A percentile compares a stretch with the other conserved stretches of the same genome.
Conservation (phyloP, 1,140 invertebrate species). For the Homalodisca vitripennis region DNA sequence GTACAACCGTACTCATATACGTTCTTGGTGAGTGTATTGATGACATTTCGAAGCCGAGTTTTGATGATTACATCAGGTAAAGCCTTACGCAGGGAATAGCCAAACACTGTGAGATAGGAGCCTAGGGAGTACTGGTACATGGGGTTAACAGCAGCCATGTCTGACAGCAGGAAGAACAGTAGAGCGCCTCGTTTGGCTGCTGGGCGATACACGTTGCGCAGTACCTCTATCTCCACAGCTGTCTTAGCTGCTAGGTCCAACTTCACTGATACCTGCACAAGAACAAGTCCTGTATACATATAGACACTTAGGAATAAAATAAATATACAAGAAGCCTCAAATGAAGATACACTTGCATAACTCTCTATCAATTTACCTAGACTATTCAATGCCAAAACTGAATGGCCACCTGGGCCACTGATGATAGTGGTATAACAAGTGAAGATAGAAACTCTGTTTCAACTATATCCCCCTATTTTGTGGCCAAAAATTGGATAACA, state of each 20-base stretch:
- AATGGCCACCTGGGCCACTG: no score
- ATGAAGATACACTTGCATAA: no score
- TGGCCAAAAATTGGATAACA: no score
- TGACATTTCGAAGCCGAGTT: constrained; percentile 76
- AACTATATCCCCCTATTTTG: no score
- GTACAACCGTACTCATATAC: constrained; percentile 89
- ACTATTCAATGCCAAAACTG: no score
- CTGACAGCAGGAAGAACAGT: constrained; percentile 83
- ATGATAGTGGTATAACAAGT: no score
- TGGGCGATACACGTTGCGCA: constrained; percentile 77
- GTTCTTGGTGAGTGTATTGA: constrained; percentile 77
- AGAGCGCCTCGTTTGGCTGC: constrained; percentile 82
- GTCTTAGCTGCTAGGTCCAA: constrained; percentile 70
- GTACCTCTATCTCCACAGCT: constrained; percentile 72
- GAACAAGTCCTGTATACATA: no score
- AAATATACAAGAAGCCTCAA: no score
- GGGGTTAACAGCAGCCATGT: constrained; percentile 79
- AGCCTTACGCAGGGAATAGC: constrained; percentile 73
- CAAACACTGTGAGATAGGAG: constrained; percentile 77
- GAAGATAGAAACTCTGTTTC: no score
- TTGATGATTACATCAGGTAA: constrained; percentile 68
- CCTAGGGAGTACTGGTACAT: constrained; percentile 92
- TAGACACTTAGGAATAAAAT: no score
- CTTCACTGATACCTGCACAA: constrained; percentile 65
- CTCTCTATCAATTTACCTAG: no score